Evolutionary conservation across 2,113 vertebrate genomes (phyloP).

Genomic region (Lamprotornis superbus): DNA sequence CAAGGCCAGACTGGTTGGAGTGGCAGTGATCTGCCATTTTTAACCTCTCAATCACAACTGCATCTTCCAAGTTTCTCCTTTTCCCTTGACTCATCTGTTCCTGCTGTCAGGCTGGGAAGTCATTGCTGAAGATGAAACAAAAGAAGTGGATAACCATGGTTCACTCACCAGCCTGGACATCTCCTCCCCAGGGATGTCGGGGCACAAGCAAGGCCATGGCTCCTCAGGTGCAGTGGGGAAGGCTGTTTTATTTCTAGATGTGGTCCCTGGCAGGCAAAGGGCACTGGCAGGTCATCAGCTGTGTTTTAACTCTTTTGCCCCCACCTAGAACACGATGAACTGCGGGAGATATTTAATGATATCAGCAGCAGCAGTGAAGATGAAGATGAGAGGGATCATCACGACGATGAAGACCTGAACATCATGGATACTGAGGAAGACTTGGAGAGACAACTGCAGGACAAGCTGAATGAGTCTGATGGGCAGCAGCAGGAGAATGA

Average conservation of each 20-base stretch:
- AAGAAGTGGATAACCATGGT: conserved; percentile 86
- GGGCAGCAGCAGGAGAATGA: conserved; percentile 79
- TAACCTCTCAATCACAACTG: not conserved
- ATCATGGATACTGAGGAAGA: conserved; percentile 90
- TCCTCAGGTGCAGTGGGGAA: conserved; percentile 76
- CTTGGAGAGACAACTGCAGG: conserved; percentile 83
- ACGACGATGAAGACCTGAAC: conserved; percentile 89
- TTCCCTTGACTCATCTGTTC: conserved; percentile 73
- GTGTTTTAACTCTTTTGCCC: not conserved
- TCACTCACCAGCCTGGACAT: conserved; percentile 78
- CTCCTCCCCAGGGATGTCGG: conserved; percentile 81
- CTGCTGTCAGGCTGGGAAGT: conserved; percentile 87
- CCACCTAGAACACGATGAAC: conserved; percentile 75
- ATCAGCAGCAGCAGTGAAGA: conserved; percentile 91
- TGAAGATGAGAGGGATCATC: conserved; percentile 88
- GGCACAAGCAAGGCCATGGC: conserved; percentile 78
- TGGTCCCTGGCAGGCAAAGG: not conserved
- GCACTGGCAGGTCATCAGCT: not conserved
- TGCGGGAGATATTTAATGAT: conserved; percentile 85
- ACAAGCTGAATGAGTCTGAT: conserved; percentile 80
- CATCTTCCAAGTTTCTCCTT: not conserved
- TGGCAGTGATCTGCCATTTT: not conserved
- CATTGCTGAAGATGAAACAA: conserved; percentile 87
- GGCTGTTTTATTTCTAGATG: not conserved
- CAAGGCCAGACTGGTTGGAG: not conserved